Conservation (phyloP, 1,140 invertebrate species). For the Trachymyrmex cornetzi region DNA sequence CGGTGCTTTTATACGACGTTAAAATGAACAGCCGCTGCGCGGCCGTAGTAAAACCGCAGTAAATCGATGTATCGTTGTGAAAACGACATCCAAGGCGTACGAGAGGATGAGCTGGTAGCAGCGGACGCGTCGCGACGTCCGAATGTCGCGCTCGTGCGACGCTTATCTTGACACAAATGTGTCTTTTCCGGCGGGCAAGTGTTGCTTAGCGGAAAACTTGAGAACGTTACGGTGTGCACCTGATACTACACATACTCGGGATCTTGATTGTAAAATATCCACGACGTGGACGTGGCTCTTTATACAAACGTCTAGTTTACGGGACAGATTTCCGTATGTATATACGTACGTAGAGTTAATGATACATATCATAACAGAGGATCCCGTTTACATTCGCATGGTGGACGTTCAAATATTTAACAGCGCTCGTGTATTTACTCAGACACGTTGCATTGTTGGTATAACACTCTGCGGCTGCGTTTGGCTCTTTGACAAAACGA, state of each 20-base stretch:
- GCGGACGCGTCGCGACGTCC: not conserved
- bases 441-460: slow-evolving; percentile 58
- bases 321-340: slow-evolving; percentile 43
- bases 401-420: slow-evolving; percentile 60
- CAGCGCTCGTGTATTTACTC: slow-evolving; percentile 52
- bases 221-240: not conserved
- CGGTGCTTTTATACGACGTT: slow-evolving; percentile 61
- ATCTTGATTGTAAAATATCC: slow-evolving; percentile 44
- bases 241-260: not conserved
- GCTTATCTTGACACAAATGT: slow-evolving; percentile 1
- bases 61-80: slow-evolving; percentile 68
- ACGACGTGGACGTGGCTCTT: slow-evolving; percentile 16
- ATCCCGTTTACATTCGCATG: slow-evolving; percentile 43
- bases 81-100: slow-evolving; percentile 7
- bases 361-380: slow-evolving; percentile 62
- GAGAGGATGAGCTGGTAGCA: not conserved
- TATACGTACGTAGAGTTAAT: slow-evolving; percentile 44
- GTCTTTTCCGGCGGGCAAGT: not conserved
- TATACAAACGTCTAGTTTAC: slow-evolving; percentile 34
- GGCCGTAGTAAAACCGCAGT: slow-evolving; percentile 63
- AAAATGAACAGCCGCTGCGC: slow-evolving; percentile 50
- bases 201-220: not conserved
- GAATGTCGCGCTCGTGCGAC: not conserved
- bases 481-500: slow-evolving; percentile 62
- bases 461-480: slow-evolving; percentile 50